Percentiles rank a stretch among this genome's conserved stretches.
These are phyloP conservation scores for Melanotaenia boesemani DNA, from an alignment of 2,797 vertebrate genomes.

Conservation along the genomic window DNA sequence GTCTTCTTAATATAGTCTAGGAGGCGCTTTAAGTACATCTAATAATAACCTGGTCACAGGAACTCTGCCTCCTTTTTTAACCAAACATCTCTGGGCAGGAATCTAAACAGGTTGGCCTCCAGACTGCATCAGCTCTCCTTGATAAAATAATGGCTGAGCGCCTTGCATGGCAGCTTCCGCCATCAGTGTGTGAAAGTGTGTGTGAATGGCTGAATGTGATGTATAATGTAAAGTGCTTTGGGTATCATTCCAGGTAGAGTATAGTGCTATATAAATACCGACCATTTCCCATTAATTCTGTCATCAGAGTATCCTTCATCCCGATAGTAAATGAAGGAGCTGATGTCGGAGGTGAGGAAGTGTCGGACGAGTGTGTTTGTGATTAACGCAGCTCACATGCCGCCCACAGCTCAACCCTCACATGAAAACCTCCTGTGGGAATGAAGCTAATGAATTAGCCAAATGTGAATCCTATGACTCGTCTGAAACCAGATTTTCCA, in stretches of 20 bases:
- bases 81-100: constrained; percentile 24
- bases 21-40: constrained; percentile 35
- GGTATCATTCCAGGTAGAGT: too few species aligned
- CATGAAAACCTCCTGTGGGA: constrained; percentile 34
- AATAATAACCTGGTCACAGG: constrained; percentile 49
- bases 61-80: constrained; percentile 23
- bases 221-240: too few species aligned
- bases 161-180: too few species aligned
- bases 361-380: constrained; percentile 29
- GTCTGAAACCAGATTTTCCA: constrained; percentile 56
- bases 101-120: constrained; percentile 19
- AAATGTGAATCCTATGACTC: constrained; percentile 59
- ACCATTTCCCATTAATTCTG: too few species aligned
- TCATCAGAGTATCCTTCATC: not conserved
- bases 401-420: constrained; percentile 38
- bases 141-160: not conserved
- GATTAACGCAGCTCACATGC: constrained; percentile 39
- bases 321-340: not conserved
- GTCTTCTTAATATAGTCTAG: constrained; percentile 24
- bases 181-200: too few species aligned
- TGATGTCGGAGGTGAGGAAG: not conserved
- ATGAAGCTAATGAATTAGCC: constrained; percentile 42
- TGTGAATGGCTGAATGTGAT: too few species aligned
- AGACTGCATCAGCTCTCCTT: not conserved
- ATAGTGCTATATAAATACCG: too few species aligned